phyloP scores from a whole-genome alignment of 1,140 invertebrate species.

The Hesperophylax magnus region DNA sequence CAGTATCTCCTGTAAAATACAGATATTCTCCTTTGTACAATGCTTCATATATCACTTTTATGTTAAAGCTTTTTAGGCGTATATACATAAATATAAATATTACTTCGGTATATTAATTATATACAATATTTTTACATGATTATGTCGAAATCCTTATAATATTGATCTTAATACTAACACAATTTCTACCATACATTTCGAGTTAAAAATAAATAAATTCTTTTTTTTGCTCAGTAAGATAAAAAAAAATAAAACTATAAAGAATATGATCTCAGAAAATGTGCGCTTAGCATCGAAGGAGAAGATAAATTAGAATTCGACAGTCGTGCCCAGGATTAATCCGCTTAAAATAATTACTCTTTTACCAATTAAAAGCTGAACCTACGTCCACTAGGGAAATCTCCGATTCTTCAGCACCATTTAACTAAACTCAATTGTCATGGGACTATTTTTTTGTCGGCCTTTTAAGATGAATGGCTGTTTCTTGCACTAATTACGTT shows the following conservation, averaged over 20 bases:
- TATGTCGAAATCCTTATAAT: too few species aligned
- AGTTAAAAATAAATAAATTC: background rate
- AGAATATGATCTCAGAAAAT: background rate
- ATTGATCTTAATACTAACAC: too few species aligned
- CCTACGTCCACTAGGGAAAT: background rate
- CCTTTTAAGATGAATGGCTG: too few species aligned
- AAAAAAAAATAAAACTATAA: background rate
- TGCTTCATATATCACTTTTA: too few species aligned
- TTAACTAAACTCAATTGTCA: slow-evolving; percentile 22
- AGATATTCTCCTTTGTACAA: too few species aligned
- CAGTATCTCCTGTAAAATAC: too few species aligned
- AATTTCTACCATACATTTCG: too few species aligned
- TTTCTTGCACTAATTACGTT: too few species aligned
- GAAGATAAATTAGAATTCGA: background rate
- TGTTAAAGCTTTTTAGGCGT: too few species aligned
- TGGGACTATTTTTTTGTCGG: background rate
- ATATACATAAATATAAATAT: too few species aligned
- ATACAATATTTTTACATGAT: too few species aligned
- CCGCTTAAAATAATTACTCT: slow-evolving; percentile 28
- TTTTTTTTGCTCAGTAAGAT: background rate
- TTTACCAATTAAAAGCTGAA: slow-evolving; percentile 2
- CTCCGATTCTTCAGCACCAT: slow-evolving; percentile 4
- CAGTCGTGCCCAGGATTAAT: background rate
- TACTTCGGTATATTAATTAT: too few species aligned
- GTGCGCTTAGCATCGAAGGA: background rate